Evolutionary conservation across 2,888 invertebrate genomes (phyloP), one percentile per base, ranked within the genome.

Genomic region (Hecatera dysodea): DNA sequence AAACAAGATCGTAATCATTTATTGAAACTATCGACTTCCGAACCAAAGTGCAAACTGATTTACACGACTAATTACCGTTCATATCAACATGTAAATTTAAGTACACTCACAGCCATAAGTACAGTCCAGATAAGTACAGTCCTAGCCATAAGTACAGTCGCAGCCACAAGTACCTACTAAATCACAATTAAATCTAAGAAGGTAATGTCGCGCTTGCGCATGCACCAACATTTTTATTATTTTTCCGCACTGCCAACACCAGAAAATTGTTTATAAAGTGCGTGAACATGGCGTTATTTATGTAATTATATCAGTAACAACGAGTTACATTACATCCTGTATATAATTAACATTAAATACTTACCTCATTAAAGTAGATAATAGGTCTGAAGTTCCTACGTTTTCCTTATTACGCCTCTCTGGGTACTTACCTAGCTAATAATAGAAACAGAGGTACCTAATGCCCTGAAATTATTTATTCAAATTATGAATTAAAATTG

Each of bases 261-360:
- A 93, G 93, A 94, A 94, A 94, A 94, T 93, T 92, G 90, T 92
- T 85, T 86, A 88, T 87, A 88, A 88, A 86, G 74, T 84, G 86
- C 88, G 89, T 88, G 87, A 89, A 88, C 87, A 88, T 79, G 80
- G 76, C 89, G 88, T 90, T 90, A 92, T 90, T 91, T 90, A 89
- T 90, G 89, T 93, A 94, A 94, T 94, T 93, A 93, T 92, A 93
- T 92, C 91, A 86, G 86, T 88, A 87, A 87, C 85, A 84, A 83
- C 74, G 72, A 82, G 88, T 88, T 89, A 88, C 88, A 87, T 86
- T 90, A 91, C 93, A 93, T 95, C 95, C 95, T 93, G 93, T 86
- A 87, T 78, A 87, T 92, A 92, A 95, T 95, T 93, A 95, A 89
- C 93, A 94, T 94, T 93, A 94, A 93, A 92, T 92, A 94, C 86